A percentile compares a stretch with the other conserved stretches of the same genome.
These are phyloP conservation scores for Bufo gargarizans DNA, from an alignment of 2,113 vertebrate genomes.

Conservation along the genomic window DNA sequence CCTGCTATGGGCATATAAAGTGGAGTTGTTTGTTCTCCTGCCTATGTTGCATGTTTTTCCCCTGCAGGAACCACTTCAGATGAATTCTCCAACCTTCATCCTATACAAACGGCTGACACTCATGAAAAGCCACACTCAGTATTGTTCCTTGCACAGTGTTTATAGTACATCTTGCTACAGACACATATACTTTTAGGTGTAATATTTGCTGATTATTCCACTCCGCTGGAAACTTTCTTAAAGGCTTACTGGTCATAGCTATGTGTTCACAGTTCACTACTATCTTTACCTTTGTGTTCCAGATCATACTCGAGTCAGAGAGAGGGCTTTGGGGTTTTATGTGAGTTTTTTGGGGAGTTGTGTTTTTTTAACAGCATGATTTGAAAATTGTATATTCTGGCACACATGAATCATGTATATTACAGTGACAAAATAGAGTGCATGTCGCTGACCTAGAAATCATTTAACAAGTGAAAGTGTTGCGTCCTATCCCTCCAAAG, in stretches of 20 bases:
- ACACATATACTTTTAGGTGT: background rate
- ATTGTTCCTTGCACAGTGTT: constrained; percentile 4
- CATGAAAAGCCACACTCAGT: constrained; percentile 25
- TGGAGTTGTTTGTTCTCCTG: background rate
- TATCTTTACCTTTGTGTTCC: background rate
- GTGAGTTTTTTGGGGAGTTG: too few species aligned
- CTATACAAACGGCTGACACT: constrained; percentile 26
- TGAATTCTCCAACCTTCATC: constrained; percentile 4
- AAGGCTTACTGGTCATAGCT: background rate
- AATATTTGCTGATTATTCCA: constrained; percentile 13
- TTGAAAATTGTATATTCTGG: too few species aligned
- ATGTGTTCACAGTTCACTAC: background rate
- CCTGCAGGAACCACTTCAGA: background rate
- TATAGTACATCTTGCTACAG: constrained; percentile 19
- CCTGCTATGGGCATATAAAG: constrained; percentile 61
- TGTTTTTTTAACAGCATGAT: too few species aligned
- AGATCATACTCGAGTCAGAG: background rate
- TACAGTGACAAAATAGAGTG: too few species aligned
- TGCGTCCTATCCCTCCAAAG: too few species aligned
- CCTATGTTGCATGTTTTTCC: constrained; percentile 45
- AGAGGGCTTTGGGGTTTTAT: too few species aligned
- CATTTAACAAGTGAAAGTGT: too few species aligned
- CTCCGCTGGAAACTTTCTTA: constrained; percentile 5
- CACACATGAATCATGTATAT: too few species aligned
- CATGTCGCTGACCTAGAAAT: too few species aligned